Conservation (phyloP, 1,140 invertebrate genomes). For the Ostrea denselamellosa region DNA sequence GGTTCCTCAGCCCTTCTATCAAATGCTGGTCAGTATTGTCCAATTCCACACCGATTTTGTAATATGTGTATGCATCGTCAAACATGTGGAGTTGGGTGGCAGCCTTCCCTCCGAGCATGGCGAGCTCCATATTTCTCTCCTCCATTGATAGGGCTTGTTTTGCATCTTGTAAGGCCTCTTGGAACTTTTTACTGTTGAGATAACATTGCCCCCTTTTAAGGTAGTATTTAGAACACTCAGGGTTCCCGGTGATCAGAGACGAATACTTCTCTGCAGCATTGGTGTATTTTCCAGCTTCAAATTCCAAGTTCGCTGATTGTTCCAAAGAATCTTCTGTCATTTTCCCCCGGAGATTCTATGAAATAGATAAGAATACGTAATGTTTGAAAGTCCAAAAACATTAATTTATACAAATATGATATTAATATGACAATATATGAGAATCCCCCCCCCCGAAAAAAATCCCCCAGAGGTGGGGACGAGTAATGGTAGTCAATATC, state of each 20-base stretch:
- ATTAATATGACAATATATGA: no score
- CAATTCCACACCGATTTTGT: slow-evolving; percentile 48
- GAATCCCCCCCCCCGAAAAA: no score
- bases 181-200: slow-evolving; percentile 35
- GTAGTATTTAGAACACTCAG: not conserved
- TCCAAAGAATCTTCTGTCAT: not conserved
- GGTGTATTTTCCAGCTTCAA: not conserved
- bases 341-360: not conserved
- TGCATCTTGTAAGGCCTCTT: slow-evolving; percentile 37
- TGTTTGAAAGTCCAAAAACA: no score
- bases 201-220: slow-evolving; percentile 36
- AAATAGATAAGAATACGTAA: not conserved
- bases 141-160: slow-evolving; percentile 26
- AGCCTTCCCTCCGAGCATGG: slow-evolving; percentile 47
- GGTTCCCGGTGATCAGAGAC: not conserved
- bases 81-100: slow-evolving; percentile 47
- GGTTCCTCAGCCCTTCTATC: slow-evolving; percentile 61
- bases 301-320: not conserved
- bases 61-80: slow-evolving; percentile 50
- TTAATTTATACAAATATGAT: no score
- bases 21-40: slow-evolving; percentile 64
- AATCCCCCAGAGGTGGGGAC: no score
- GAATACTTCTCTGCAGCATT: not conserved
- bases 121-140: not conserved
- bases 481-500: no score